Conservation (phyloP, 2,888 invertebrate genomes). For the Leucozona laternaria region DNA sequence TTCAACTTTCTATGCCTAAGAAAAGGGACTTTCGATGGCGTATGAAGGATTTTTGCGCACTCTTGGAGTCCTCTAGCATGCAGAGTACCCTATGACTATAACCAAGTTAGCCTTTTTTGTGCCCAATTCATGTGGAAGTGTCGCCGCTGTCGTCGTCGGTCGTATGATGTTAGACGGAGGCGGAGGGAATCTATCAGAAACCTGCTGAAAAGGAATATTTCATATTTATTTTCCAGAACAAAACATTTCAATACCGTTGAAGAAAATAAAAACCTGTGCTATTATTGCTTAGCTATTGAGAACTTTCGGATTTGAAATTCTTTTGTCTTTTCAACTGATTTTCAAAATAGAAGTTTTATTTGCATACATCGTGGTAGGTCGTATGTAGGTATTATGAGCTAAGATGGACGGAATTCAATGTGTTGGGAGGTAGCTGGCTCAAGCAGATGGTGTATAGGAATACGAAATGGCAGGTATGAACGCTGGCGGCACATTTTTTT, state of each 20-base stretch:
- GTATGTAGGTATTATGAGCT: slow-evolving; percentile 4
- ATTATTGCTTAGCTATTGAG: slow-evolving; percentile 19
- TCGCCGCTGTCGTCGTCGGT: background rate
- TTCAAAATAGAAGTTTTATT: slow-evolving; percentile 49
- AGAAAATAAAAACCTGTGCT: background rate
- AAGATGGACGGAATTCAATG: background rate
- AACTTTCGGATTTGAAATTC: slow-evolving; percentile 48
- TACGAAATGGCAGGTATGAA: slow-evolving; percentile 55
- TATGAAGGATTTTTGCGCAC: background rate
- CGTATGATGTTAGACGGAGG: background rate
- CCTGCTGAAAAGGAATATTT: slow-evolving; percentile 43
- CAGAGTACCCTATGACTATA: background rate
- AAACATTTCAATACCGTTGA: slow-evolving; percentile 37
- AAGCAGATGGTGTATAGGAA: slow-evolving; percentile 18
- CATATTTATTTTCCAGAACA: slow-evolving; percentile 43
- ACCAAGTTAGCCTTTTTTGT: slow-evolving; percentile 8
- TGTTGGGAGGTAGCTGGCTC: background rate
- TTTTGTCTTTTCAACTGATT: slow-evolving; percentile 65
- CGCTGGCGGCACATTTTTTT: slow-evolving; percentile 44
- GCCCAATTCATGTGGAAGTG: slow-evolving; percentile 10
- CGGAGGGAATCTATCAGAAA: slow-evolving; percentile 30
- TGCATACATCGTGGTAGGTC: slow-evolving; percentile 53
- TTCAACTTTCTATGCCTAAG: background rate
- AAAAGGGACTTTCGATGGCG: background rate
- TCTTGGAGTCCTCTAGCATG: background rate